Evolutionary conservation across 2,113 vertebrate species (phyloP), one percentile per base, ranked within the genome.

Genomic region (Cnemophilus loriae): DNA sequence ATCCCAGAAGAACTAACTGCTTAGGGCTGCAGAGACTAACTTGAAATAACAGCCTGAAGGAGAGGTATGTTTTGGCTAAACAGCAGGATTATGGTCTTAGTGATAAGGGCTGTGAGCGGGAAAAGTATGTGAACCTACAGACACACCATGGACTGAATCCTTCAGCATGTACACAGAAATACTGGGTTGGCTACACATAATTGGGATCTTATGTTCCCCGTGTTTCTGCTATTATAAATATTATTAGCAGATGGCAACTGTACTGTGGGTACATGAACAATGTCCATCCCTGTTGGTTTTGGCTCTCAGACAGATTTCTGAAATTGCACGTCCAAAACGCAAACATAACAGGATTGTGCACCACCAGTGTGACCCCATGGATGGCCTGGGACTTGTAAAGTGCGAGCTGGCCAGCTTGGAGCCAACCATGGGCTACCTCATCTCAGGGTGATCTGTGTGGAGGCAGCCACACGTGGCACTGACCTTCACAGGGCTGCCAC

Each of bases 51-150:
- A 80, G 68, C 56, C 82, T 64, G 79, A 77, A 85, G 71, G 59
- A 90, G 60, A 89, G 52, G 85, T 81, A 94, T 83, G 79, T 90
- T 81, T 80, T 78, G 56, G 56, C 76, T 79, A 90, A 96, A 89
- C 27, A 91, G 64, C 19, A 86, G 70, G 81, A 89, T 91, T 92
- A 80, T 68, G 35, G 87, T 86, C 56, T 93, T 76, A 92, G 44
- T 20, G 80, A 75, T 93, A 89, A 89, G 26, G 46, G 13, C 42
- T 59, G 57, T 61, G 84, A 92, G 86, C 39, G 59, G 37, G 35
- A 42, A 53, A 80, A 80, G 22, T 61, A 85, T 27, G n/a, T 78
- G 64, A 52, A 88, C 80, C 41, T 63, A 64, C 46, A 70, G 79
- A 78, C 46, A 69, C 6, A 3, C 28, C 50, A 52, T 2, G 1